These are phyloP conservation scores for Acrobasis consociella DNA, from an alignment of 2,888 invertebrate species.

Conservation along the genomic window DNA sequence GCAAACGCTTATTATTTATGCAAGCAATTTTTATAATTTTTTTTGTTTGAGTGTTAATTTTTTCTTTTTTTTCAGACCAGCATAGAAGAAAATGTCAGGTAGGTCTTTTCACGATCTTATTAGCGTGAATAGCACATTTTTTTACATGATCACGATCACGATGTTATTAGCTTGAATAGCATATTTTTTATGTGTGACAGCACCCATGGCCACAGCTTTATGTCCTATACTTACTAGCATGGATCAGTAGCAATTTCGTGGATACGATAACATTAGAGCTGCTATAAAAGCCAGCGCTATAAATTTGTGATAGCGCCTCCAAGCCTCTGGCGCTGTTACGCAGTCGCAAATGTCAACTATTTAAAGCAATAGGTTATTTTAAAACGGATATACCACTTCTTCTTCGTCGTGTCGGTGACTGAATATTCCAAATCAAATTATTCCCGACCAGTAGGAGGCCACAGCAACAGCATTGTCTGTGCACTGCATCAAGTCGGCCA, in stretches of 20 bases:
- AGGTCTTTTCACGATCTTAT: neutral
- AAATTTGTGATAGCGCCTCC: constrained; percentile 30
- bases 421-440: no score
- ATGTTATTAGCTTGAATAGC: neutral
- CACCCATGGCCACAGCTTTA: neutral
- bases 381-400: no score
- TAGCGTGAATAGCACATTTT: neutral
- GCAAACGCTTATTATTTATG: no score
- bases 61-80: no score
- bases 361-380: neutral
- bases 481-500: no score
- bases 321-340: neutral
- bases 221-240: neutral
- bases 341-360: neutral
- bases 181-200: neutral
- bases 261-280: constrained; percentile 31
- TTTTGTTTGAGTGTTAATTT: no score
- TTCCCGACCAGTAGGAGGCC: no score
- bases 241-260: constrained; percentile 10
- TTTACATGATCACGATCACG: no score
- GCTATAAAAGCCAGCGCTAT: constrained; percentile 33
- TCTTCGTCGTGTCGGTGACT: no score
- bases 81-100: no score
- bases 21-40: no score
- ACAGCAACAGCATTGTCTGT: no score